phyloP scores from a whole-genome alignment of 2,888 invertebrate genomes.

The Ferrisia virgata region DNA sequence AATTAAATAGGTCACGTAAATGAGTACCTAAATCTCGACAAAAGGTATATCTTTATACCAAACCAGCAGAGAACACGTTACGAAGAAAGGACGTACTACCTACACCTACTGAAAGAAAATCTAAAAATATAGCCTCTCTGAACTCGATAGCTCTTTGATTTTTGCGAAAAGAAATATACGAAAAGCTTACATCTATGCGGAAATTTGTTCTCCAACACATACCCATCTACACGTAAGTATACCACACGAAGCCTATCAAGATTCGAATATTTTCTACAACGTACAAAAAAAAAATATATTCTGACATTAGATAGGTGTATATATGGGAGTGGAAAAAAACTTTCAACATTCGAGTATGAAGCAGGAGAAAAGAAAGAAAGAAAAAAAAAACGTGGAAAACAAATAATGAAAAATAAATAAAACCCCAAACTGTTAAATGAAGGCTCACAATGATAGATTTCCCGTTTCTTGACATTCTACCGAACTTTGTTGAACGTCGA shows the following conservation, averaged over 20 bases:
- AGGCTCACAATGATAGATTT: conserved; percentile 21
- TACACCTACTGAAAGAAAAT: neutral
- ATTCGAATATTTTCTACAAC: no score
- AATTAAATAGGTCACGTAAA: no score
- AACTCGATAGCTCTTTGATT: conserved; percentile 1
- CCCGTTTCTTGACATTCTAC: conserved; percentile 16
- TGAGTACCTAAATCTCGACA: no score
- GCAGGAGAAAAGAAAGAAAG: neutral
- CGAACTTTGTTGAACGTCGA: conserved; percentile 20
- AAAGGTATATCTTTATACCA: no score
- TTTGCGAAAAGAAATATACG: neutral
- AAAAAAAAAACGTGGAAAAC: conserved; percentile 12
- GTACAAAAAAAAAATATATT: neutral
- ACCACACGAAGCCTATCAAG: no score
- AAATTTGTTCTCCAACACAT: neutral
- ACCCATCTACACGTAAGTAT: neutral
- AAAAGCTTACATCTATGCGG: neutral
- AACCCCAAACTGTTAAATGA: conserved; percentile 1
- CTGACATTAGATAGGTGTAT: neutral
- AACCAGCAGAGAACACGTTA: no score
- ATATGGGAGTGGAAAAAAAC: no score
- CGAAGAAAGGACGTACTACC: no score
- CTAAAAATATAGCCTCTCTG: neutral
- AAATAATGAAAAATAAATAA: conserved; percentile 29
- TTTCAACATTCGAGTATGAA: neutral